Evolutionary conservation across 2,113 vertebrate genomes (phyloP), one percentile per base, ranked within the genome.

Genomic region (Rhabdomys dilectus): DNA sequence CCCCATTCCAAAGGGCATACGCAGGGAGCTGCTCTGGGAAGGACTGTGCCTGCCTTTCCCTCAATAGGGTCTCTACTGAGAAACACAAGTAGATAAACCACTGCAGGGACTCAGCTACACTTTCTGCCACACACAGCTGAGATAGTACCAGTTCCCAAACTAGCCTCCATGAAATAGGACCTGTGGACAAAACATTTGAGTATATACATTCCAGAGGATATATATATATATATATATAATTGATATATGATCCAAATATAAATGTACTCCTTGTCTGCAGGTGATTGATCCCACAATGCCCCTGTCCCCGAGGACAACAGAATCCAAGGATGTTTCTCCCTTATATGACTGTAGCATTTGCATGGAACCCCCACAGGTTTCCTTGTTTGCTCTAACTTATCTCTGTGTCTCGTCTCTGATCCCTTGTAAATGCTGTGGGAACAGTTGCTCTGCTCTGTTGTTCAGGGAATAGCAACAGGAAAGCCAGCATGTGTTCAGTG

Each of bases 381-480:
- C 26, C 29, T 2, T 29, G 21, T 13, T 16, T 51, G 45, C 21
- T 42, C 17, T 42, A 42, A 72, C 22, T 81, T 56, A 51, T 72
- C 19, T 64, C 34, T 17, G 2, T 7, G 22, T 77, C 13, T 78
- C 16, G 51, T 48, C n/a, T 39, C 53, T 62, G 39, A 51, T 48
- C 51, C 34, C 58, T 60, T 60, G 42, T 42, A 70, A 91, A 91
- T 78, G 34, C 39, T 70, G 53, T 51, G 42, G 90, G 90, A 72
- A 91, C n/a, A 70, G 39, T 84, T 34, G 16, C 76, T 58, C 31
- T 51, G 31, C 51, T 34, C 31, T 80, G 39, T 72, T 60, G 60
- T 48, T 91, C 75, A 62, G 89, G 78, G 45, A 76, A 29, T 56
- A 90, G 62, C 31, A 48, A 16, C 88, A 95, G 45, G 68, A 84